phyloP scores from a whole-genome alignment of 2,888 invertebrate genomes.

The Watsonalla cultraria region DNA sequence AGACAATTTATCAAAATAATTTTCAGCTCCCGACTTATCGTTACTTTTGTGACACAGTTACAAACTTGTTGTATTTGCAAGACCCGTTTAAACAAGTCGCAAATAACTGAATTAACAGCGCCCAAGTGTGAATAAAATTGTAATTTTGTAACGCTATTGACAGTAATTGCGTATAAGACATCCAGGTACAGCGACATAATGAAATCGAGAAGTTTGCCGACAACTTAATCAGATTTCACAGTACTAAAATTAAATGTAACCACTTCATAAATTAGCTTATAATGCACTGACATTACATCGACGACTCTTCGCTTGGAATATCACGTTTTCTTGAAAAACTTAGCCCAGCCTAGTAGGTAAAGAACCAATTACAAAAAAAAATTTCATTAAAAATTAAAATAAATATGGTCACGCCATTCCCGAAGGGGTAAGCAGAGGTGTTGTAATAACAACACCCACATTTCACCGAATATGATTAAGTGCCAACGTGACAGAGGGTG shows the following conservation, averaged over 20 bases:
- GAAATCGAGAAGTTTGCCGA: constrained; percentile 26
- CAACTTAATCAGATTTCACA: constrained; percentile 30
- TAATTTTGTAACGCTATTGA: constrained; percentile 40
- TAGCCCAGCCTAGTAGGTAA: too few relatives aligned
- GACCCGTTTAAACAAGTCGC: constrained; percentile 44
- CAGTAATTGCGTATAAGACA: constrained; percentile 43
- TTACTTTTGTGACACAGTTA: constrained; percentile 38
- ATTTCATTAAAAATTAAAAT: too few relatives aligned
- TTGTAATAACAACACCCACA: too few relatives aligned
- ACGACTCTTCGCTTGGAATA: too few relatives aligned
- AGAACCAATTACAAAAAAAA: too few relatives aligned
- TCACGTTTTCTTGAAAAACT: too few relatives aligned
- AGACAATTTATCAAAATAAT: constrained; percentile 42
- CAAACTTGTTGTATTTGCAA: constrained; percentile 40
- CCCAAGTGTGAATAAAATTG: constrained; percentile 40
- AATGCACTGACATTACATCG: too few relatives aligned
- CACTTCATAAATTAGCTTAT: too few relatives aligned
- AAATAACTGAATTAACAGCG: constrained; percentile 54
- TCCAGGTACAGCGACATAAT: constrained; percentile 28
- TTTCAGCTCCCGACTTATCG: constrained; percentile 29
- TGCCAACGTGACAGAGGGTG: too few relatives aligned
- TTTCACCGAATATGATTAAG: too few relatives aligned
- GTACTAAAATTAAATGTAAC: neutral
- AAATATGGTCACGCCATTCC: too few relatives aligned
- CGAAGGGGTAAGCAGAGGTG: too few relatives aligned